These are phyloP conservation scores for Tenrec ecaudatus DNA, from an alignment of 2,113 vertebrate genomes.

Conservation along the genomic window DNA sequence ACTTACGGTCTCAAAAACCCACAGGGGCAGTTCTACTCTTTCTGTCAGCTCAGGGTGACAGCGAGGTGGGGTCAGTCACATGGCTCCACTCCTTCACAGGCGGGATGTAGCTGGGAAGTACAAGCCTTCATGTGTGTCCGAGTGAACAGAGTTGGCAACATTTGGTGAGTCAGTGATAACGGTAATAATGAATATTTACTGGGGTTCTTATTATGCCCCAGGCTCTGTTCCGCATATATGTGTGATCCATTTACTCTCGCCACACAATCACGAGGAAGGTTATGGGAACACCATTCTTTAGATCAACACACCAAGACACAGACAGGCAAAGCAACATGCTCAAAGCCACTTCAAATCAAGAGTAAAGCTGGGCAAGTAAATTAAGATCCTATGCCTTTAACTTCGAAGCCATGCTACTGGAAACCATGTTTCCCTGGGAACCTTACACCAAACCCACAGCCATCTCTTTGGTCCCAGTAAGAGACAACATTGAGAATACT, in stretches of 20 bases:
- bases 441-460: too few relatives aligned
- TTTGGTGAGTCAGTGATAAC: neutral
- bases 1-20: too few relatives aligned
- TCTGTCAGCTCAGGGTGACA: too few relatives aligned
- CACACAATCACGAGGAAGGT: neutral
- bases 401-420: neutral
- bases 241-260: neutral
- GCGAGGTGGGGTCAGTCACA: too few relatives aligned
- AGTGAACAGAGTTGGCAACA: neutral
- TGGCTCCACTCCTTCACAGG: neutral
- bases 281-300: neutral
- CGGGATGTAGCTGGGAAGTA: neutral
- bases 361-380: neutral
- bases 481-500: conserved; percentile 15
- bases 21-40: too few relatives aligned
- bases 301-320: neutral
- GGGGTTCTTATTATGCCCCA: neutral
- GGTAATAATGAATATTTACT: neutral
- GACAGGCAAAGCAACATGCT: neutral
- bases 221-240: neutral
- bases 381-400: neutral
- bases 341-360: neutral
- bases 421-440: neutral
- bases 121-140: neutral
- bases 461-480: too few relatives aligned